Percentiles rank a stretch among this genome's conserved stretches.
These are phyloP conservation scores for Anagyrus pseudococci DNA, from an alignment of 2,888 invertebrate genomes.

Conservation along the genomic window DNA sequence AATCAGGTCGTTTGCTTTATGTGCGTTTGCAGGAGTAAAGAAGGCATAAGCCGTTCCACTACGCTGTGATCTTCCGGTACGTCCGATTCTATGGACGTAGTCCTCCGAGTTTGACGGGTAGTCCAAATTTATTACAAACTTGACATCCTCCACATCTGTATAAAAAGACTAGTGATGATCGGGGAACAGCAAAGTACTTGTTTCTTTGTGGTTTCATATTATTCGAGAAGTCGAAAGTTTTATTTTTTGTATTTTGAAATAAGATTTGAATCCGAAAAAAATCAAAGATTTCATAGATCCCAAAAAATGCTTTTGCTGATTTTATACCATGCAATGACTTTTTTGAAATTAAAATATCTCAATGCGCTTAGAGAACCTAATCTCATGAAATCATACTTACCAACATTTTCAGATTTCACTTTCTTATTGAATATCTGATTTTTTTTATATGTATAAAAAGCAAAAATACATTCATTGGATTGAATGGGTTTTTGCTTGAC, in stretches of 20 bases:
- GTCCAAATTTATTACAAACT: conserved; percentile 99
- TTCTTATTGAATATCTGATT: conserved; percentile 23
- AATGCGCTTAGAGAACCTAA: no score
- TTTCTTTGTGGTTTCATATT: conserved; percentile 54
- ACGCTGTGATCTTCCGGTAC: conserved; percentile 91
- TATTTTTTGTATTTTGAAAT: no score
- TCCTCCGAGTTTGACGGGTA: conserved; percentile 97
- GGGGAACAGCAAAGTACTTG: conserved; percentile 45
- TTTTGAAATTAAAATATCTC: no score
- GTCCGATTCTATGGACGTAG: conserved; percentile 96
- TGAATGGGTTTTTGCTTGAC: no score
- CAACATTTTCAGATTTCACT: no score
- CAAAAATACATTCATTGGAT: conserved; percentile 35
- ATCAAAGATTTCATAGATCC: no score
- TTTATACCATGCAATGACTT: no score
- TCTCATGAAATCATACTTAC: no score
- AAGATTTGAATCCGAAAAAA: no score
- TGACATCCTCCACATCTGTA: conserved; percentile 97
- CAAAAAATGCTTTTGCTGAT: no score
- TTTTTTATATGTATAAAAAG: not conserved
- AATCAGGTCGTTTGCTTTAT: conserved; percentile 91
- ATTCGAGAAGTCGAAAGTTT: not conserved
- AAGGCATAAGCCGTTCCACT: conserved; percentile 97
- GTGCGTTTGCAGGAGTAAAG: conserved; percentile 89
- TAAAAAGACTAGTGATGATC: conserved; percentile 45